A percentile compares a stretch with the other conserved stretches of the same genome.
Evolutionary conservation across 2,797 vertebrate species (phyloP).

Genomic region (Thamnophis elegans): DNA sequence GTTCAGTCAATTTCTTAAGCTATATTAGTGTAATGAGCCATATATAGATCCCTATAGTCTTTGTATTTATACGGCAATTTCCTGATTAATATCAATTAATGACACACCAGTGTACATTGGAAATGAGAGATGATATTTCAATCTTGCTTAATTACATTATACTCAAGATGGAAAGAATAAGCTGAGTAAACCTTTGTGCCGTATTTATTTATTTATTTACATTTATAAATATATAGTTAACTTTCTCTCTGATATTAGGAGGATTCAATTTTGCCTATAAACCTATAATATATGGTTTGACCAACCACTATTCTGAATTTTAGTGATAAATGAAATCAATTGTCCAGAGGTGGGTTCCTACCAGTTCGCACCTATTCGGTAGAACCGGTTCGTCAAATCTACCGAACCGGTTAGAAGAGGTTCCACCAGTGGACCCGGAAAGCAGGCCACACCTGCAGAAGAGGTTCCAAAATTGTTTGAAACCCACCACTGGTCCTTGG

Average conservation of each 20-base stretch:
- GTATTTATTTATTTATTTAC: constrained; percentile 20
- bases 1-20: constrained; percentile 53
- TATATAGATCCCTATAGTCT: constrained; percentile 32
- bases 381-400: no score
- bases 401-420: no score
- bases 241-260: neutral
- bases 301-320: neutral
- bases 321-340: neutral
- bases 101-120: constrained; percentile 55
- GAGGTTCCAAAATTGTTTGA: no score
- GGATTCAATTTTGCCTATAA: neutral
- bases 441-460: no score
- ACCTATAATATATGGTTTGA: constrained; percentile 48
- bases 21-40: constrained; percentile 60
- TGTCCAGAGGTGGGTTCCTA: no score
- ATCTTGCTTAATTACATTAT: constrained; percentile 42
- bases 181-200: constrained; percentile 24
- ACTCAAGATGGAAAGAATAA: constrained; percentile 37
- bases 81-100: constrained; percentile 70
- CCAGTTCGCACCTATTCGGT: no score
- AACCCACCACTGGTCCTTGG: no score
- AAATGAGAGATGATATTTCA: constrained; percentile 58
- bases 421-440: no score
- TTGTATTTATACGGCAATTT: constrained; percentile 56
- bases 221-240: constrained; percentile 32